phyloP scores from a whole-genome alignment of 2,113 vertebrate species.

The Macquaria ambigua region DNA sequence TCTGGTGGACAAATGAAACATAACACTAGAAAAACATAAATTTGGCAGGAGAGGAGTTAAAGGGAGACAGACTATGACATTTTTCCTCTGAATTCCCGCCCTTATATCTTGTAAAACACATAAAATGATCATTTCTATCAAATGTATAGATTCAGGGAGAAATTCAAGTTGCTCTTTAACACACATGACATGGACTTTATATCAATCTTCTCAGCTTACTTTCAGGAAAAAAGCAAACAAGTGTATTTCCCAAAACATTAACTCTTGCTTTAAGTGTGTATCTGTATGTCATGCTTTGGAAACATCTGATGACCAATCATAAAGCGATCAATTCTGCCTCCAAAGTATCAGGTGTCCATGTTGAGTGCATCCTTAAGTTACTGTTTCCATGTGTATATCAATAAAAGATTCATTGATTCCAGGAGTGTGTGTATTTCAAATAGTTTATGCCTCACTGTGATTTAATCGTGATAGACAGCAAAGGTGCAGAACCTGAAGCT shows the following conservation, averaged over 20 bases:
- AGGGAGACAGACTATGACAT: no score
- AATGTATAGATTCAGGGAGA: no score
- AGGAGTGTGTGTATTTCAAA: slow-evolving; percentile 39
- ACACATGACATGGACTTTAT: not conserved
- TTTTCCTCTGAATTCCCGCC: not conserved
- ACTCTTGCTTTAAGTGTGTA: not conserved
- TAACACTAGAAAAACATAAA: no score
- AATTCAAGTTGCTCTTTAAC: slow-evolving; percentile 1
- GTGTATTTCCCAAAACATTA: not conserved
- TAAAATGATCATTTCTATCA: not conserved
- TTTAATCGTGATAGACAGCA: slow-evolving; percentile 64
- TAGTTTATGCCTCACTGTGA: slow-evolving; percentile 47
- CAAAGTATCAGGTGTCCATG: slow-evolving; percentile 12
- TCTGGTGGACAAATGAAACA: no score
- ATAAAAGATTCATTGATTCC: slow-evolving; percentile 33
- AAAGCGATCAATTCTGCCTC: not conserved
- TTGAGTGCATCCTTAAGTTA: not conserved
- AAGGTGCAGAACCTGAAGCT: slow-evolving; percentile 73
- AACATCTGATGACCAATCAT: not conserved
- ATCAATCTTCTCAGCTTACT: not conserved
- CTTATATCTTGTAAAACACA: not conserved
- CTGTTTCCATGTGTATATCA: not conserved
- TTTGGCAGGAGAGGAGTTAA: no score
- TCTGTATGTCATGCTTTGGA: not conserved
- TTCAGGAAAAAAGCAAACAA: not conserved